Percentiles rank a stretch among this genome's conserved stretches.
These are phyloP conservation scores for Lepus americanus DNA, from an alignment of 2,113 vertebrate species.

Conservation along the genomic window DNA sequence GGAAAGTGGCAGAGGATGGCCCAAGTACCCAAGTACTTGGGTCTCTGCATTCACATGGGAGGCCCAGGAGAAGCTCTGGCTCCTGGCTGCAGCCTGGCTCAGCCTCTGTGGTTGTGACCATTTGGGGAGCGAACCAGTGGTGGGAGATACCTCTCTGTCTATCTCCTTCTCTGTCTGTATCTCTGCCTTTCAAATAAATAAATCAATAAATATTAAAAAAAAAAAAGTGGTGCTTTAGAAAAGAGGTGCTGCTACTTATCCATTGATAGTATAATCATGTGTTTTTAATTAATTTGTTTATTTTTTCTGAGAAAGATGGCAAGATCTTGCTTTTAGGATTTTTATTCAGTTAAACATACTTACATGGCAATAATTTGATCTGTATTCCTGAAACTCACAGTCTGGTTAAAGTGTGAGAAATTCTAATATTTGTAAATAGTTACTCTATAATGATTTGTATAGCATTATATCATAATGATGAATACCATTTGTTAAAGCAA, in stretches of 20 bases:
- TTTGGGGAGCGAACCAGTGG: no score
- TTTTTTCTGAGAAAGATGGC: conserved; percentile 27
- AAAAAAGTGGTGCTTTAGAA: neutral
- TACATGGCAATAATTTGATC: conserved; percentile 29
- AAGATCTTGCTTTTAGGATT: conserved; percentile 31
- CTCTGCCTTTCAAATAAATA: no score
- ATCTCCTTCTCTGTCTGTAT: no score
- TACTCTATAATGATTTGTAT: neutral
- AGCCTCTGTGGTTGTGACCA: no score
- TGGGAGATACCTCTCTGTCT: no score
- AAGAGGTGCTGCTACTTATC: neutral
- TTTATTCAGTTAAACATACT: conserved; percentile 39
- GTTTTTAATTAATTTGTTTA: neutral
- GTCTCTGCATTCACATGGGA: no score
- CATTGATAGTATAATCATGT: conserved; percentile 18
- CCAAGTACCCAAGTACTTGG: no score
- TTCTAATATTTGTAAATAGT: neutral
- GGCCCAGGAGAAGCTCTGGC: no score
- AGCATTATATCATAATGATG: neutral
- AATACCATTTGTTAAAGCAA: neutral
- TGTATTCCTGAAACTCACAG: neutral
- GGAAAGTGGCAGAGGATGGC: no score
- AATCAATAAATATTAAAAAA: no score
- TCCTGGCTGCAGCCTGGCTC: no score
- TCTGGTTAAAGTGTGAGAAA: neutral